Percentiles rank a stretch among this genome's conserved stretches.
These are phyloP conservation scores for Phyllostomus hastatus DNA, from an alignment of 2,113 vertebrate genomes.

Conservation along the genomic window DNA sequence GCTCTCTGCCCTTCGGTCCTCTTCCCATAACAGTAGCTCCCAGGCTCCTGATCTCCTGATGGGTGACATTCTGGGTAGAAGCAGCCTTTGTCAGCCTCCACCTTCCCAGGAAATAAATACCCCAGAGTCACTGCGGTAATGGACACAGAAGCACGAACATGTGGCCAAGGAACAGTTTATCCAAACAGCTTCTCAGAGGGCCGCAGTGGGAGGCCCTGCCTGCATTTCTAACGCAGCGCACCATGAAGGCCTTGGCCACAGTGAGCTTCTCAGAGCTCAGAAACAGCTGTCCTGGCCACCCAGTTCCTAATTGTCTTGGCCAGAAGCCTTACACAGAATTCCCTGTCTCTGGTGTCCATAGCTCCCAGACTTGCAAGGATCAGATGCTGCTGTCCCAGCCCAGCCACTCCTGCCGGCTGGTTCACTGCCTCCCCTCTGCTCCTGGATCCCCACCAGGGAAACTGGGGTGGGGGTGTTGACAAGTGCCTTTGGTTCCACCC, in stretches of 20 bases:
- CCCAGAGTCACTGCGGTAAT: background rate
- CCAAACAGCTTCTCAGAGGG: background rate
- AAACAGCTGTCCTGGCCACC: background rate
- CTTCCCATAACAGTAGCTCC: background rate
- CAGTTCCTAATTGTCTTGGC: background rate
- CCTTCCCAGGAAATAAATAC: background rate
- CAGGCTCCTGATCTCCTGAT: background rate
- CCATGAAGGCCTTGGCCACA: background rate
- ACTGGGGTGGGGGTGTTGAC: background rate
- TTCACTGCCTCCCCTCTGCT: background rate
- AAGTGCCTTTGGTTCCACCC: background rate
- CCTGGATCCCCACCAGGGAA: background rate
- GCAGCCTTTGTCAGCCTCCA: background rate
- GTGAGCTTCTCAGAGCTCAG: background rate
- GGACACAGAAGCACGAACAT: background rate
- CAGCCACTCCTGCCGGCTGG: background rate
- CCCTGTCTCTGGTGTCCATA: background rate
- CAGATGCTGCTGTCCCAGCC: rapidly evolving
- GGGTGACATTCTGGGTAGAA: background rate
- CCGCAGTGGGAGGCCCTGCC: background rate
- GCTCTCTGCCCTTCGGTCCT: background rate
- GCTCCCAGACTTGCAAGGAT: background rate
- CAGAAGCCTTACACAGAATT: background rate
- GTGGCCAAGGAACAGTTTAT: background rate
- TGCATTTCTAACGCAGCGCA: background rate